Evolutionary conservation across 1,140 invertebrate species (phyloP), one percentile per base, ranked within the genome.

Genomic region (Thalassaphorura encarpata): DNA sequence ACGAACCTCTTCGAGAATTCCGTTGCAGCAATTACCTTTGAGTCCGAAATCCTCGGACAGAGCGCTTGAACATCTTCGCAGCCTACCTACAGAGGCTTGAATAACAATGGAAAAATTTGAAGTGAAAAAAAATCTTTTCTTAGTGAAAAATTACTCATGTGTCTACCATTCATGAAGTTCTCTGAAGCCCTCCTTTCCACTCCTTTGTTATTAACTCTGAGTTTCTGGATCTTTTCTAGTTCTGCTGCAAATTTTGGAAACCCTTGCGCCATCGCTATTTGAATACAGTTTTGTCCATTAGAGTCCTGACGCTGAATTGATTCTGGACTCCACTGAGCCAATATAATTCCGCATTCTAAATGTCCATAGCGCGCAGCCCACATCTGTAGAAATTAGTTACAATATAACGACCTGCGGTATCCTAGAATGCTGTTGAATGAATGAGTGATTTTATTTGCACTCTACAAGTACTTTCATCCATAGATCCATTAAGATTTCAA

Each of bases 261-360:
- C 24, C 63, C 63, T 36, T 56, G 24, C 40, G 49, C 50, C 33
- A 60, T 58, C 21, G 63, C 57, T 39, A 61, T 60, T 53, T 61
- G 56, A 40, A 55, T 47, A 18, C 59, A 46, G 39, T 59, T 61
- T 16, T 49, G 59, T 56, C 63, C 63, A 42, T 64, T 54, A n/a
- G 19, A 42, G 51, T 61, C 59, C 39, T 56, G 53, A 43, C 60
- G 61, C 50, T 54, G 41, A 26, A 61, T 29, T 11, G 59, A 59
- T 42, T 61, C 56, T 24, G 63, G 63, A 50, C 53, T 62, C 63
- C 63, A 64, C 45, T 64, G 63, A 28, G 63, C 59, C 53, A 64
- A 36, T 42, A 64, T 64, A 43, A 64, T 58, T 13, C 59, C 59
- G 61, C 63, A 64, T 52, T 64, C 63, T 49, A 61, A 62, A 57